Evolutionary conservation across 2,888 invertebrate species (phyloP).

Genomic region (Cyclophora punctaria): DNA sequence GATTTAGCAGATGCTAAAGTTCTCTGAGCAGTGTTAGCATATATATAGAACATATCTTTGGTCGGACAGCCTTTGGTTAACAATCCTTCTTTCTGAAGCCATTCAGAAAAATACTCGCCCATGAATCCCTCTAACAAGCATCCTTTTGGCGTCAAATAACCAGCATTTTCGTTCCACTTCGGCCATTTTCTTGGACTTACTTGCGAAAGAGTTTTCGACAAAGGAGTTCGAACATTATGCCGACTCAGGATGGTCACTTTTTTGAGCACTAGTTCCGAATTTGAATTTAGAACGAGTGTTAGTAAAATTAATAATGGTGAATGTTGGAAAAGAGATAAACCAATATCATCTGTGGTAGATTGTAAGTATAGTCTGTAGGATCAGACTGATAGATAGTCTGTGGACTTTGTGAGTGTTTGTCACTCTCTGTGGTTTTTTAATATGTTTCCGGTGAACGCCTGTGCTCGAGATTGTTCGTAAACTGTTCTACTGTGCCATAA

Average conservation of each 20-base stretch:
- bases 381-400: too few species aligned
- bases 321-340: too few species aligned
- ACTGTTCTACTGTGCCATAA: too few species aligned
- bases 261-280: slow-evolving; percentile 18
- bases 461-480: too few species aligned
- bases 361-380: too few species aligned
- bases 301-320: too few species aligned
- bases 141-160: slow-evolving; percentile 50
- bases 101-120: slow-evolving; percentile 40
- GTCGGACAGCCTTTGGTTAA: slow-evolving; percentile 34
- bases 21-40: slow-evolving; percentile 52
- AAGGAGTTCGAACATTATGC: slow-evolving; percentile 52
- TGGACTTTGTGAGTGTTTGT: too few species aligned
- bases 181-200: slow-evolving; percentile 50
- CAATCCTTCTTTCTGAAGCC: slow-evolving; percentile 38
- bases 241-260: slow-evolving; percentile 51
- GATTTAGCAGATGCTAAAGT: slow-evolving; percentile 50
- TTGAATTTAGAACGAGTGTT: too few species aligned
- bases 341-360: too few species aligned
- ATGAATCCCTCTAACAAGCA: slow-evolving; percentile 46
- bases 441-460: too few species aligned
- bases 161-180: slow-evolving; percentile 41
- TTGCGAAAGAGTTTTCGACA: slow-evolving; percentile 37
- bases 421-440: too few species aligned
- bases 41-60: slow-evolving; percentile 44